These are phyloP conservation scores for Pseudochromis fuscus DNA, from an alignment of 2,797 vertebrate genomes.

Conservation along the genomic window DNA sequence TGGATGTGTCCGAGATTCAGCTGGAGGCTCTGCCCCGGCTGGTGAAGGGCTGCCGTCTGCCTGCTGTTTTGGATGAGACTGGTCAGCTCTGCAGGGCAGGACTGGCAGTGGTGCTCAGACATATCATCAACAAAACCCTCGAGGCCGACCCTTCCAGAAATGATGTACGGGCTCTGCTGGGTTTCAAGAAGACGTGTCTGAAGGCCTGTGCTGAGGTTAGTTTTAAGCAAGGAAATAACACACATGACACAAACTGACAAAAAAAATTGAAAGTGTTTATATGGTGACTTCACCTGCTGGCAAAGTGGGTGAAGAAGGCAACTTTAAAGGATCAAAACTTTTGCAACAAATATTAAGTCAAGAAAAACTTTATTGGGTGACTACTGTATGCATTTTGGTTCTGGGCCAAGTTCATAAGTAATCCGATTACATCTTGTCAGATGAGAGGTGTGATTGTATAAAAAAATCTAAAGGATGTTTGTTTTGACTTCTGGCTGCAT, in stretches of 20 bases:
- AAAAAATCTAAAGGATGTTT: too few relatives aligned
- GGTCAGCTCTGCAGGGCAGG: conserved; percentile 92
- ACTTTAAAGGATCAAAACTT: not conserved
- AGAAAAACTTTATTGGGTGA: not conserved
- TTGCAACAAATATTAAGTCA: not conserved
- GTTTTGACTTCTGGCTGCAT: too few relatives aligned
- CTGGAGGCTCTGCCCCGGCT: conserved; percentile 84
- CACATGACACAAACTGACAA: not conserved
- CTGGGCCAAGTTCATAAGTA: too few relatives aligned
- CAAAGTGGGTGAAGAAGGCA: not conserved
- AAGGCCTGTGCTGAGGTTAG: conserved; percentile 98
- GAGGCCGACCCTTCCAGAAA: conserved; percentile 86
- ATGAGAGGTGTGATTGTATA: too few relatives aligned
- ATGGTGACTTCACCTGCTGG: not conserved
- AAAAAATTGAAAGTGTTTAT: not conserved
- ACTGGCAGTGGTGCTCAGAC: conserved; percentile 93
- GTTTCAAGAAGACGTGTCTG: conserved; percentile 98
- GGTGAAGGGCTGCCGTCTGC: conserved; percentile 90
- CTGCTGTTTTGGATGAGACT: conserved; percentile 86
- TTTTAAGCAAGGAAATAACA: conserved; percentile 20
- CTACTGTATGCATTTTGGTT: too few relatives aligned
- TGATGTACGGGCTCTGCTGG: conserved; percentile 89
- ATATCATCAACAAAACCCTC: conserved; percentile 88
- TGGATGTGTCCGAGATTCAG: conserved; percentile 79
- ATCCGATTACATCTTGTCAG: too few relatives aligned